Evolutionary conservation across 2,797 vertebrate species (phyloP), one percentile per base, ranked within the genome.

Genomic region (Hyperoplus immaculatus): DNA sequence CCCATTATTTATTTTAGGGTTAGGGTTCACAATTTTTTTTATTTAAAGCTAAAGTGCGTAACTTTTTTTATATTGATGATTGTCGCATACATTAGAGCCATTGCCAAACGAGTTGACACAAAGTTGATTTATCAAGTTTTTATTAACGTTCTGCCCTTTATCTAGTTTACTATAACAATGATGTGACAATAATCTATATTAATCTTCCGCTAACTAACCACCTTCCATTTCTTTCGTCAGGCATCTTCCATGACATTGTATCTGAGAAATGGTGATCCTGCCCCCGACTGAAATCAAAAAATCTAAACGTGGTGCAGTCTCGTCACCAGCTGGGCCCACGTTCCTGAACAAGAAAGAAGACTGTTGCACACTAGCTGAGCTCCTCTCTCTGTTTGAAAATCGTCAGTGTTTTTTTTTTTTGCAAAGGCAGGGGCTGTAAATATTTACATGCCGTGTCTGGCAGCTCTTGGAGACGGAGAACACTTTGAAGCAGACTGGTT

Each of bases 371-470:
- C 72, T 53, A 15, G 47, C 41, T 64, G 50, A 60, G 54, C 64
- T 42, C 43, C 4, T 71, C 57, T 21, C 12, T 42, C 70, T 59
- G 73, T 18, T n/a, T 56, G 50, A 83, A 69, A 21, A 56, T 39
- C 68, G 9, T 49, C 45, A 53, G 36, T 6, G 29, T 10, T 18
- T 7, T 12, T 81, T 12, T 81, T 80, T 69, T 72, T 42, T 69
- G 61, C 45, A 66, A 59, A 78, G 62, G 55, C 38, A 13, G 3
- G 16, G 3, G n/a, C 47, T 75, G 68, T 85, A 94, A 93, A 93
- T 94, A 93, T 95, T 94, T 93, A 89, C 75, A 78, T 75, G 69
- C 21, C 21, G 1, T 64, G 80, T 86, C 83, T 86, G 77, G 73
- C 69, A 72, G 74, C 78, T 76, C 42, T 58, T 72, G 58, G 80